These are phyloP conservation scores for Syrista parreyssii DNA, from an alignment of 2,888 invertebrate genomes.

Conservation along the genomic window DNA sequence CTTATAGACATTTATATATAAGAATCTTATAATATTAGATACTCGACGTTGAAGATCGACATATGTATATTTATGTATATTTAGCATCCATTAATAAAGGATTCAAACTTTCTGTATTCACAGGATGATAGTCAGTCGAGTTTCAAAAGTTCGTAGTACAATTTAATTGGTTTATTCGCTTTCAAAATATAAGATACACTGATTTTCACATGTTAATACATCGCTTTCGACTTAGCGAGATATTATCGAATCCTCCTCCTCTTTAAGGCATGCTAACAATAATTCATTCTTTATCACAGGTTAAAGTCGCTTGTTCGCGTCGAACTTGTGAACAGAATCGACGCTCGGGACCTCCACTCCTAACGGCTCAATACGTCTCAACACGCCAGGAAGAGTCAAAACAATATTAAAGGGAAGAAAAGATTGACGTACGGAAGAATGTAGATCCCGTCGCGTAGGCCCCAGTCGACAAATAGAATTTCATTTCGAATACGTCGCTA, in stretches of 20 bases:
- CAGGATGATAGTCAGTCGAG: not conserved
- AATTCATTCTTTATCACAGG: conserved; percentile 12
- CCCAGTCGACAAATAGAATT: not conserved
- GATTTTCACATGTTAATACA: not conserved
- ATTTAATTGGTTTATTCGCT: conserved; percentile 41
- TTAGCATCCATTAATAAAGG: not conserved
- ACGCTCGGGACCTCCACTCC: not conserved
- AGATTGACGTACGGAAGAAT: not conserved
- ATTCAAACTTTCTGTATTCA: not conserved
- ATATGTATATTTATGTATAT: not conserved
- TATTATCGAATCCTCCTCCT: not conserved
- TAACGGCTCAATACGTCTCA: not conserved
- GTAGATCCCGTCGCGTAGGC: not conserved
- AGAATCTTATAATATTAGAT: not conserved
- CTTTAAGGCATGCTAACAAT: conserved; percentile 5
- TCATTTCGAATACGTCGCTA: not conserved
- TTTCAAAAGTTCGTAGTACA: conserved; percentile 22
- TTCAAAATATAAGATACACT: conserved; percentile 12
- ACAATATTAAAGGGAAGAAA: not conserved
- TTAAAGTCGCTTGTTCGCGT: conserved; percentile 3
- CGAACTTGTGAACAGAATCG: not conserved
- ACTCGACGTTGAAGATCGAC: not conserved
- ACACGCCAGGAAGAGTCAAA: not conserved
- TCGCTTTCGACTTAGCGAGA: not conserved
- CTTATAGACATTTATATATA: not conserved